A percentile compares a stretch with the other conserved stretches of the same genome.
phyloP scores from a whole-genome alignment of 1,140 invertebrate species.

The Lepidostoma basale region DNA sequence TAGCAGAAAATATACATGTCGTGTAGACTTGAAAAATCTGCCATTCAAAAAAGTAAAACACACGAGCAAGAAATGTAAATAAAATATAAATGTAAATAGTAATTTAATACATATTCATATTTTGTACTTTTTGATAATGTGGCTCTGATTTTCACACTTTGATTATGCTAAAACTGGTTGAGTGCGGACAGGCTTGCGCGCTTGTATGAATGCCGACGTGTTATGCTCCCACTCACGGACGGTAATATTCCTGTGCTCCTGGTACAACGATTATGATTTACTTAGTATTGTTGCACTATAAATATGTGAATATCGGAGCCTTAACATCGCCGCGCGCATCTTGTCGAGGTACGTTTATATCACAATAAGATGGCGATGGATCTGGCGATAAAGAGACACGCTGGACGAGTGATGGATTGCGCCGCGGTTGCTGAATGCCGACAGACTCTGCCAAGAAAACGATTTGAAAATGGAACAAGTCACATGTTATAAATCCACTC shows the following conservation, averaged over 20 bases:
- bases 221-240: conserved; percentile 12
- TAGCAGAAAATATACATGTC: background rate
- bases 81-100: too few species aligned
- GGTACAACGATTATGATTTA: conserved; percentile 36
- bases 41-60: background rate
- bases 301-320: conserved; percentile 32
- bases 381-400: conserved; percentile 1
- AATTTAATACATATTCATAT: background rate
- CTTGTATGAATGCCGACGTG: conserved; percentile 1
- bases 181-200: background rate
- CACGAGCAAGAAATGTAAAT: background rate
- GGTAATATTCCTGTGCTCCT: conserved; percentile 6
- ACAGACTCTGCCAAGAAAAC: too few species aligned
- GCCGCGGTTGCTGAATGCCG: background rate
- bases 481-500: too few species aligned
- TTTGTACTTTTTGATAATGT: background rate
- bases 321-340: background rate
- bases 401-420: conserved; percentile 3
- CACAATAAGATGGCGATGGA: conserved; percentile 8
- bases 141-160: background rate
- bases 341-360: conserved; percentile 1
- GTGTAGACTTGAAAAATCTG: background rate
- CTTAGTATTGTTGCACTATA: conserved; percentile 35
- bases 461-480: background rate
- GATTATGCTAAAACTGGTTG: too few species aligned